Evolutionary conservation across 2,113 vertebrate species (phyloP).

Genomic region (Cyphomyrus plagiostoma): DNA sequence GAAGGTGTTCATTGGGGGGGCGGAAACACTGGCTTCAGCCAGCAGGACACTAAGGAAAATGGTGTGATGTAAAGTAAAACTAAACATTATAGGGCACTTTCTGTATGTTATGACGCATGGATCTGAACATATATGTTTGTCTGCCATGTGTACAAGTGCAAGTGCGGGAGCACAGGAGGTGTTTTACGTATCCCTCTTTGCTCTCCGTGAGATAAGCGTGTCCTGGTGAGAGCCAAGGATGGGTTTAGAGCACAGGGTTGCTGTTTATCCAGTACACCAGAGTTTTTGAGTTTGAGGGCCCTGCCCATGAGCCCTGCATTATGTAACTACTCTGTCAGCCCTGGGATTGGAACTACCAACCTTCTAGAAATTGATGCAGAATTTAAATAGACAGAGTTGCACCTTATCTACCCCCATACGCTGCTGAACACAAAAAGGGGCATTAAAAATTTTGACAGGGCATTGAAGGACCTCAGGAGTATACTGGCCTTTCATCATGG

Average conservation of each 20-base stretch:
- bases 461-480: not conserved
- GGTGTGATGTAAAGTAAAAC: not conserved
- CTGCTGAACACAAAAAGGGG: not conserved
- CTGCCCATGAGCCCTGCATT: not conserved
- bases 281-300: not conserved
- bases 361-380: not conserved
- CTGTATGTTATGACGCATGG: not conserved
- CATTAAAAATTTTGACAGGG: not conserved
- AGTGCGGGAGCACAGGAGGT: not conserved
- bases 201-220: not conserved
- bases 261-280: not conserved
- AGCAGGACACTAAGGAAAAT: not conserved
- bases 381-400: not conserved
- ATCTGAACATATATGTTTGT: not conserved
- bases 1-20: not conserved
- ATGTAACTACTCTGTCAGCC: not conserved
- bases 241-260: not conserved
- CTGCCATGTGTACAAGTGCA: not conserved
- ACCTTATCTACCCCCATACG: not conserved
- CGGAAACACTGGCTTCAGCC: not conserved
- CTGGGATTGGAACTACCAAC: not conserved
- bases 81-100: not conserved
- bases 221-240: not conserved
- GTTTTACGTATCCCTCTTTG: not conserved
- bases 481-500: not conserved